Conservation (phyloP, 2,113 vertebrate genomes). For the Indicator maculatus region DNA sequence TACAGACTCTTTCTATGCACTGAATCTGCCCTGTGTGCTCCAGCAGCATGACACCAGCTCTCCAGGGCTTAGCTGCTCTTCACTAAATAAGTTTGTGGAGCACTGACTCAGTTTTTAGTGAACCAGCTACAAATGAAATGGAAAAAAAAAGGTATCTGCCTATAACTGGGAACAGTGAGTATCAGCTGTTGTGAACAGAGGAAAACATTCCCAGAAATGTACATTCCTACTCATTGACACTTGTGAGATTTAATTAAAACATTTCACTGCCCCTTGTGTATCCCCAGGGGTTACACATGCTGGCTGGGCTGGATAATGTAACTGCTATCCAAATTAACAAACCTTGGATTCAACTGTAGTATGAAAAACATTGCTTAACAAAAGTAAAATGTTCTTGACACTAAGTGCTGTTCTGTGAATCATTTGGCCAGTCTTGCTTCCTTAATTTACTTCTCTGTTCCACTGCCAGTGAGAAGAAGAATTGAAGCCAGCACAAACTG, state of each 20-base stretch:
- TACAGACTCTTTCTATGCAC: background rate
- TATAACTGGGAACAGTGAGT: background rate
- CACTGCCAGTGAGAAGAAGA: slow-evolving; percentile 45
- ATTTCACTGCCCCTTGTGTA: slow-evolving; percentile 4
- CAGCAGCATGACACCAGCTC: background rate
- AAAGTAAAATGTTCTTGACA: slow-evolving; percentile 60
- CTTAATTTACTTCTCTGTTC: slow-evolving; percentile 55
- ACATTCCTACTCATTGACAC: slow-evolving; percentile 32
- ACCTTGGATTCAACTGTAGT: slow-evolving; percentile 2
- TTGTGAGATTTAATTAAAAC: slow-evolving; percentile 25
- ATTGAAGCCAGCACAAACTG: slow-evolving; percentile 39
- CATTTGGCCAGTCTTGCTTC: slow-evolving; percentile 31
- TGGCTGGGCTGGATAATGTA: background rate
- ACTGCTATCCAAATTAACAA: slow-evolving; percentile 13
- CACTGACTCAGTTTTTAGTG: background rate
- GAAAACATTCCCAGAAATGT: slow-evolving; percentile 19
- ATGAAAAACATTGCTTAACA: slow-evolving; percentile 50
- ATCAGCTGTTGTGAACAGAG: background rate
- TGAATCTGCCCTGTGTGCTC: background rate
- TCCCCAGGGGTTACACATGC: background rate
- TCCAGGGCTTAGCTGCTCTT: background rate
- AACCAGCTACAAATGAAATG: background rate
- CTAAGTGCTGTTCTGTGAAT: slow-evolving; percentile 58
- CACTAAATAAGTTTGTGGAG: background rate
- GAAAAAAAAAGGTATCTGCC: background rate